Evolutionary conservation across 2,113 vertebrate species (phyloP).

Genomic region (Cryptoleucopteryx plumbea): DNA sequence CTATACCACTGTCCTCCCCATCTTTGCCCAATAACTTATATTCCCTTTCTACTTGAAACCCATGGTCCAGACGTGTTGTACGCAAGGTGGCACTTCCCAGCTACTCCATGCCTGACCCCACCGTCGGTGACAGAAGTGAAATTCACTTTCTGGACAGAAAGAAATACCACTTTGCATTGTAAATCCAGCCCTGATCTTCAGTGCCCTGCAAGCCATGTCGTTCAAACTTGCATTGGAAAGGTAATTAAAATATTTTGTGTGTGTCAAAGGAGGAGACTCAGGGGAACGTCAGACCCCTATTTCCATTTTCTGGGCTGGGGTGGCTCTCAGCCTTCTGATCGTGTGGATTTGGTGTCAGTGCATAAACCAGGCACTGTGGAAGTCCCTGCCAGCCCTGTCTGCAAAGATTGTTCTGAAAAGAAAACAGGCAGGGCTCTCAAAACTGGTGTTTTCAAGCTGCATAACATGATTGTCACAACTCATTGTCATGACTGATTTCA

Average conservation of each 20-base stretch:
- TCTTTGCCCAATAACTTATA: background rate
- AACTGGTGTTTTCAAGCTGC: background rate
- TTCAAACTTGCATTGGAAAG: background rate
- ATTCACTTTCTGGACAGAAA: background rate
- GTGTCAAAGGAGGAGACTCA: background rate
- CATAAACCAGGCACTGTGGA: background rate
- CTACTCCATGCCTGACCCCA: background rate
- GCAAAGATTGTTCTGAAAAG: background rate
- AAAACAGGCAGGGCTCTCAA: background rate
- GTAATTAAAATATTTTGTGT: background rate
- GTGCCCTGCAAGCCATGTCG: background rate
- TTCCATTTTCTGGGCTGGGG: background rate
- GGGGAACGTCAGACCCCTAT: background rate
- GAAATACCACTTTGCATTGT: background rate
- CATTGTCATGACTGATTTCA: conserved; percentile 5
- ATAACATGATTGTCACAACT: background rate
- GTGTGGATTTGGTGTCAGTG: background rate
- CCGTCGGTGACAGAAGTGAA: background rate
- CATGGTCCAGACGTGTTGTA: fast-evolving
- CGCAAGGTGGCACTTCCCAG: background rate
- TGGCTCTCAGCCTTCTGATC: background rate
- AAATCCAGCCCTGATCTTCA: background rate
- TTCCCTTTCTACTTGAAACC: background rate
- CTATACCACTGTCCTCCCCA: background rate
- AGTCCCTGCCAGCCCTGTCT: background rate